Base-by-base conservation (phyloP, 2,888 invertebrate species). In the Latheticus oryzae region DNA sequence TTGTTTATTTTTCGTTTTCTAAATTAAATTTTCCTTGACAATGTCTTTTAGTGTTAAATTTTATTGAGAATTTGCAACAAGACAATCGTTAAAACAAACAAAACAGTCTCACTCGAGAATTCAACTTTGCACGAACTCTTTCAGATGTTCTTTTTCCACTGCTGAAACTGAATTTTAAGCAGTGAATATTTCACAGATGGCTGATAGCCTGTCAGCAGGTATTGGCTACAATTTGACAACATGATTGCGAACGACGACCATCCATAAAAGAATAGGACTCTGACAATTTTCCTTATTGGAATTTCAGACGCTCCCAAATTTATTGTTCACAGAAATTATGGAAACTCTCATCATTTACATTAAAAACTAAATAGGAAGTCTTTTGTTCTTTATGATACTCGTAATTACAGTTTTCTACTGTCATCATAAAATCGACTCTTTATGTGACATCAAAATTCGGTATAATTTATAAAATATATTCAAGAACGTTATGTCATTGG, bases 171-270 rank as follows among this genome's bases (percentile, higher is more conserved):
- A 73, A 73, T 73, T 73, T 73, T 71, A 73, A 73, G 63, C 68
- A 71, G 72, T 67, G 69, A 68, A 73, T 73, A 73, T 73, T 70
- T 72, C 70, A 72, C 68, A 48, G 66, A 66, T 65, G 64, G 68
- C 70, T 67, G 70, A 71, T 71, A 64, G 69, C 67, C 71, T 73
- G 73, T 73, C 73, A 72, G 65, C 67, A 57, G 64, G 65, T 68
- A 69, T 68, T 69, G 70, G 62, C 68, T 68, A 66, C 72, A 73
- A 73, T 73, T 73, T 73, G 73, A 73, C 73, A 73, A 73, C 71
- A 73, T 73, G 73, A 73, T 73, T 73, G 72, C 69, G 65, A 68
- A 64, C 63, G 54, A 53, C 53, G 60, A 60, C 62, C 67, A 60
- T 70, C 63, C 64, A 69, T 71, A 70, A 68, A 65, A 61, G 35